Evolutionary conservation across 2,888 invertebrate genomes (phyloP).

Genomic region (Orthosia cruda): DNA sequence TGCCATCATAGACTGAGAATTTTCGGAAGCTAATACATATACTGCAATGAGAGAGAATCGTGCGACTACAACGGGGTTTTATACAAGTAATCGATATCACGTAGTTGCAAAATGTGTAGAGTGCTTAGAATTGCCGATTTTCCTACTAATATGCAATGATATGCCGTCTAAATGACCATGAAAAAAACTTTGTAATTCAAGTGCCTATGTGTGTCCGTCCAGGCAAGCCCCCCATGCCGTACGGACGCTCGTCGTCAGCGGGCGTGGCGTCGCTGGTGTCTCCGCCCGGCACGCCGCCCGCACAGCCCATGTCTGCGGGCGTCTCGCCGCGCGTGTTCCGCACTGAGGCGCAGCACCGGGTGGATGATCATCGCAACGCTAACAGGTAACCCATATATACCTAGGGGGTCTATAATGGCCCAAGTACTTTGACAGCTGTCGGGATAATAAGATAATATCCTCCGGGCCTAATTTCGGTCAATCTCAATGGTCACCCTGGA

Average conservation of each 20-base stretch:
- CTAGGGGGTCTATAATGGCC: too few species aligned
- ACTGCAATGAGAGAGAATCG: background rate
- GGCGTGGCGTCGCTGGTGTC: conserved; percentile 86
- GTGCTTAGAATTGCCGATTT: too few species aligned
- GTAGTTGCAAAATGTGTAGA: background rate
- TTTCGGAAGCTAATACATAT: background rate
- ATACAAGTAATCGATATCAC: background rate
- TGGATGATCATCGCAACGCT: conserved; percentile 85
- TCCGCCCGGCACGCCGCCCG: conserved; percentile 84
- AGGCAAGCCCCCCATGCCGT: conserved; percentile 94
- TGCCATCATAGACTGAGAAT: background rate
- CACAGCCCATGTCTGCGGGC: conserved; percentile 67
- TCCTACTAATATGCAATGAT: background rate
- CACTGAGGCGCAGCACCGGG: conserved; percentile 89
- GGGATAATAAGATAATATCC: too few species aligned
- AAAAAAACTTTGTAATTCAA: background rate
- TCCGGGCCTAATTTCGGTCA: too few species aligned
- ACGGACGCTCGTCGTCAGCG: conserved; percentile 93
- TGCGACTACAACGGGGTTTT: background rate
- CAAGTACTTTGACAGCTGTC: too few species aligned
- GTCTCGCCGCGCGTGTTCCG: conserved; percentile 83
- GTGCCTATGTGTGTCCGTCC: background rate
- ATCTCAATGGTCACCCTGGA: too few species aligned
- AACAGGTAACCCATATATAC: conserved; percentile 75
- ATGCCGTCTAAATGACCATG: background rate